Percentiles rank a stretch among this genome's conserved stretches.
Conservation (phyloP, 2,888 invertebrate genomes). For the Temnothorax unifasciatus region DNA sequence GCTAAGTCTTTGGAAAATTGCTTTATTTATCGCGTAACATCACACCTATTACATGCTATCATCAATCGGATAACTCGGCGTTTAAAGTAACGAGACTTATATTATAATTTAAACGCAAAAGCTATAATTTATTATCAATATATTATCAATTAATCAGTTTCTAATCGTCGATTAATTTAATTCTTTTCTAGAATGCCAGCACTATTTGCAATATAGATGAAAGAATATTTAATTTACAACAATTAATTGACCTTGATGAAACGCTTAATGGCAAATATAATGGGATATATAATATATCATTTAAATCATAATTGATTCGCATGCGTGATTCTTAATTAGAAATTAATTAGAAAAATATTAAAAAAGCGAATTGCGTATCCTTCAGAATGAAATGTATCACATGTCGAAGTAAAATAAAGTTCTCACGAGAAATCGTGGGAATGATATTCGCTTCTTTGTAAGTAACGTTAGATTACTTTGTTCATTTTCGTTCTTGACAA, state of each 20-base stretch:
- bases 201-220: neutral
- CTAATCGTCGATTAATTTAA: neutral
- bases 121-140: too few relatives aligned
- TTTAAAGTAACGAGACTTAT: slow-evolving; percentile 22
- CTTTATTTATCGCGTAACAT: slow-evolving; percentile 78
- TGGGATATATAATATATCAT: neutral
- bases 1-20: slow-evolving; percentile 79
- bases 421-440: slow-evolving; percentile 35
- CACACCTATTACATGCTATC: slow-evolving; percentile 72
- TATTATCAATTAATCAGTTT: neutral
- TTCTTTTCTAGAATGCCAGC: neutral
- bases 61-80: slow-evolving; percentile 42
- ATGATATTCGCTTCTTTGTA: slow-evolving; percentile 50
- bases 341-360: neutral
- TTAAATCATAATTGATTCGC: neutral
- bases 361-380: neutral
- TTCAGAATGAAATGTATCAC: neutral
- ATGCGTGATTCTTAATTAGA: neutral
- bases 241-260: neutral
- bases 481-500: slow-evolving; percentile 60
- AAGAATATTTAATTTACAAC: neutral
- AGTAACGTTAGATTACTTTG: slow-evolving; percentile 59
- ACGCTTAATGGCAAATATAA: neutral
- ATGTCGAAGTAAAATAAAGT: neutral
- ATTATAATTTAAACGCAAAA: neutral